A percentile compares a stretch with the other conserved stretches of the same genome.
Conservation (phyloP, 2,797 vertebrate genomes). For the Falco novaeseelandiae region DNA sequence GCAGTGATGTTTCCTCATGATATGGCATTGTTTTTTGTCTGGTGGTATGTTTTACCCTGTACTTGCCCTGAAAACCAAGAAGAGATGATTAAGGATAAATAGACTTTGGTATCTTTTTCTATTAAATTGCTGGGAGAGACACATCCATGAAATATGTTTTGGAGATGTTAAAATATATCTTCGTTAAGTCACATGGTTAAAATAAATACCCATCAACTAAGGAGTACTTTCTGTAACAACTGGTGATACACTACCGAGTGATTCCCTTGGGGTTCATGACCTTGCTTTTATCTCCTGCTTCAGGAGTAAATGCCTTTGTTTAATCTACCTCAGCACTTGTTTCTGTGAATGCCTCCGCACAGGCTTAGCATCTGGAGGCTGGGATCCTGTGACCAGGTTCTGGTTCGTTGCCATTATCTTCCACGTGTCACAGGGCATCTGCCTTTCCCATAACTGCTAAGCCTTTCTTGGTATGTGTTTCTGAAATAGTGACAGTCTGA, state of each 20-base stretch:
- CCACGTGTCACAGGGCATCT: neutral
- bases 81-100: neutral
- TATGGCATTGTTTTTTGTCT: neutral
- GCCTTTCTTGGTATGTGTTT: neutral
- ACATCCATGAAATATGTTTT: neutral
- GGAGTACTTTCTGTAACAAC: neutral
- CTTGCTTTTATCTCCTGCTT: constrained; percentile 1
- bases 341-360: neutral
- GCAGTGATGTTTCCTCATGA: neutral
- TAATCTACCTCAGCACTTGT: neutral
- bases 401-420: neutral
- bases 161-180: neutral
- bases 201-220: constrained; percentile 13
- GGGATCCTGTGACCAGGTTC: neutral
- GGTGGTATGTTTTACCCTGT: neutral
- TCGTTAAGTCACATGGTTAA: constrained; percentile 8
- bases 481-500: neutral
- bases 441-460: neutral
- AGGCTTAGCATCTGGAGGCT: neutral
- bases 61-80: neutral
- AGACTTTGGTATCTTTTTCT: neutral
- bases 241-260: neutral
- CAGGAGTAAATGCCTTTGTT: neutral
- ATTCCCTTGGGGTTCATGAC: neutral
- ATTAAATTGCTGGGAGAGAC: neutral